Evolutionary conservation across 92 coral and sea anemone genomes (phyloP).

Genomic region (Bergia puertoricense): DNA sequence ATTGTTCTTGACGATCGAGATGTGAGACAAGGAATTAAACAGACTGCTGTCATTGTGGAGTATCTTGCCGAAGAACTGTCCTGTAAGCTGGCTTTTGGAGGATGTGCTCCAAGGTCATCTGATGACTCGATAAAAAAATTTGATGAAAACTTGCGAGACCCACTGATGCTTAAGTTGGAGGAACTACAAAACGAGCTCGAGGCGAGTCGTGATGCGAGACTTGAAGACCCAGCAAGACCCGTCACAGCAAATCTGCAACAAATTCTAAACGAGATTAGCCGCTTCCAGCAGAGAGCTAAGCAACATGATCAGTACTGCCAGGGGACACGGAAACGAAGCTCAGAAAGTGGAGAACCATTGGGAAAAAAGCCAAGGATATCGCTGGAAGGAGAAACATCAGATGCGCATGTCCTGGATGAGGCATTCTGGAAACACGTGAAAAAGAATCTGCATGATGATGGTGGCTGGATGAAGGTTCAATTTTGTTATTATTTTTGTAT

Average conservation of each 20-base stretch:
- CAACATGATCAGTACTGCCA: not conserved
- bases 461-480: constrained; percentile 28
- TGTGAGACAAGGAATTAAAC: not conserved
- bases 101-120: not conserved
- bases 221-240: not conserved
- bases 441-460: not conserved
- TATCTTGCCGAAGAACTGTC: not conserved
- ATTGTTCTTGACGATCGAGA: not conserved
- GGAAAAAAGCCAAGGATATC: not conserved
- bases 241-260: not conserved
- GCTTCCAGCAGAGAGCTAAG: not conserved
- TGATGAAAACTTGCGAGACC: not conserved
- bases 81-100: not conserved
- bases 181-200: not conserved
- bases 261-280: not conserved
- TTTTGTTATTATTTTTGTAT: too few species aligned
- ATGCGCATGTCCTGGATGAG: not conserved
- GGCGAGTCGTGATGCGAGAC: not conserved
- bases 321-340: not conserved
- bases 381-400: not conserved
- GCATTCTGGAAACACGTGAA: constrained; percentile 19
- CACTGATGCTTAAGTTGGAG: not conserved
- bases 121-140: not conserved
- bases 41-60: not conserved
- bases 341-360: not conserved